phyloP scores from a whole-genome alignment of 2,888 invertebrate species.

The Hypolimnas misippus region DNA sequence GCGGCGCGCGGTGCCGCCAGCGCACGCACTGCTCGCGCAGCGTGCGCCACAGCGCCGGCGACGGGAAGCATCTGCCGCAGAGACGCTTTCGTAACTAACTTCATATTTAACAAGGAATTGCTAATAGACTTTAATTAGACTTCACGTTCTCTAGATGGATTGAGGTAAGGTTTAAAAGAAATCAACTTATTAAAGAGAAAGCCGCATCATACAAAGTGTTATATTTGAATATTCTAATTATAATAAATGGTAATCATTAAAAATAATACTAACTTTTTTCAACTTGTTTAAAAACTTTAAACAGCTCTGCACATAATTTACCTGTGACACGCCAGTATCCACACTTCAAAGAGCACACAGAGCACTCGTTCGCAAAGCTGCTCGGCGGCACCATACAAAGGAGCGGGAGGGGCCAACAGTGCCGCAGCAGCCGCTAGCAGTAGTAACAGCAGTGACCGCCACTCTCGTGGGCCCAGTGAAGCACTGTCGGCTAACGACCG shows the following conservation, averaged over 20 bases:
- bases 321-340: conserved; percentile 85
- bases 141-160: too few relatives aligned
- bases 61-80: conserved; percentile 90
- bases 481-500: conserved; percentile 86
- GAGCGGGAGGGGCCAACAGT: conserved; percentile 94
- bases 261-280: too few relatives aligned
- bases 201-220: too few relatives aligned
- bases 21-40: conserved; percentile 95
- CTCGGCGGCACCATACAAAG: conserved; percentile 97
- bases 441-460: conserved; percentile 95
- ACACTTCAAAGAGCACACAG: conserved; percentile 95
- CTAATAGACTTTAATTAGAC: too few relatives aligned
- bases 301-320: too few relatives aligned
- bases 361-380: conserved; percentile 97
- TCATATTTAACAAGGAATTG: too few relatives aligned
- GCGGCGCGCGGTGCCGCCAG: conserved; percentile 97
- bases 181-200: too few relatives aligned
- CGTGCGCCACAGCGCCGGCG: conserved; percentile 98
- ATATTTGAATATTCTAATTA: too few relatives aligned
- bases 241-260: too few relatives aligned
- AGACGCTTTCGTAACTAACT: not conserved
- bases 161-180: too few relatives aligned
- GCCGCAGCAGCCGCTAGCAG: conserved; percentile 93
- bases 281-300: too few relatives aligned
- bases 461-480: conserved; percentile 91